Percentiles rank a stretch among this genome's conserved stretches.
Conservation (phyloP, 92 coral and sea anemone genomes). For the Pocillopora meandrina region DNA sequence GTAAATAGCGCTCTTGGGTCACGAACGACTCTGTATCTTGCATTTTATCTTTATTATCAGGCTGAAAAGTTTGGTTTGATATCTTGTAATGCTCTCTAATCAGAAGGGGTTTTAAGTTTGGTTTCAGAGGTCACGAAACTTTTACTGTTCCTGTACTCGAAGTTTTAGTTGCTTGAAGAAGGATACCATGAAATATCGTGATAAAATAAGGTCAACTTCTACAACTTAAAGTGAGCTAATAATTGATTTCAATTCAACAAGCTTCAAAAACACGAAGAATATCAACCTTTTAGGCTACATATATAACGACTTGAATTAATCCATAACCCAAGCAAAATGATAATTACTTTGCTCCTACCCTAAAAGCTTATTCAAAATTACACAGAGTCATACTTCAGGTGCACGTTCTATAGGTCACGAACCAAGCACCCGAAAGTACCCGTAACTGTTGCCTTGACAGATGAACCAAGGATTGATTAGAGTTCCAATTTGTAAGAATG, state of each 20-base stretch:
- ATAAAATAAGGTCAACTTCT: not conserved
- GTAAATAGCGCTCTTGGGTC: not conserved
- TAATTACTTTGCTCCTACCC: not conserved
- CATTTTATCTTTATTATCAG: conserved; percentile 15
- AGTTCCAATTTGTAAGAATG: too few species aligned
- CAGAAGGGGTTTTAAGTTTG: not conserved
- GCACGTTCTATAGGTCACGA: too few species aligned
- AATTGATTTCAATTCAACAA: not conserved
- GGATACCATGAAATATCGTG: not conserved
- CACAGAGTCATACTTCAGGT: too few species aligned
- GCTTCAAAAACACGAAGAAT: conserved; percentile 3
- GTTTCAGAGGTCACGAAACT: conserved; percentile 24
- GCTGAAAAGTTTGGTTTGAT: not conserved
- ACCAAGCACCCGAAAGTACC: too few species aligned
- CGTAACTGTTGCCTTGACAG: too few species aligned
- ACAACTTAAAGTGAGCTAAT: not conserved
- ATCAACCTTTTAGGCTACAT: not conserved
- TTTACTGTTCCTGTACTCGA: not conserved
- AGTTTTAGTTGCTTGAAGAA: not conserved
- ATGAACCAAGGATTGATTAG: too few species aligned
- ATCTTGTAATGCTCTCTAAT: not conserved
- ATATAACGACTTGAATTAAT: not conserved
- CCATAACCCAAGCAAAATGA: not conserved
- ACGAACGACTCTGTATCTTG: conserved; percentile 3
- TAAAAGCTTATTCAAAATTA: too few species aligned